phyloP scores from a whole-genome alignment of 2,797 vertebrate genomes.

The Coccyzus lansbergi region DNA sequence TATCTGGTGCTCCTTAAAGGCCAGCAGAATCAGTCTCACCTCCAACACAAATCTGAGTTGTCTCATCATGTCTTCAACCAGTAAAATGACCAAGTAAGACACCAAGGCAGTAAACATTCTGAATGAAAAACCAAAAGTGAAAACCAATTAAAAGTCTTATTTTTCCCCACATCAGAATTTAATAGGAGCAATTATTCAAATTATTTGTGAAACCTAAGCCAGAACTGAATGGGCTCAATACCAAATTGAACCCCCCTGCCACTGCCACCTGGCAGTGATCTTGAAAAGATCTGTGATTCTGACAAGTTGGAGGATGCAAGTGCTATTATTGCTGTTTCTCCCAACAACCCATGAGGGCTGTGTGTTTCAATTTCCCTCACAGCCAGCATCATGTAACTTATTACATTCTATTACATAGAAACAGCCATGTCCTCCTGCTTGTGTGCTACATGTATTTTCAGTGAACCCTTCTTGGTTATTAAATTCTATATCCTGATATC shows the following conservation, averaged over 20 bases:
- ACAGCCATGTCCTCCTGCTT: neutral
- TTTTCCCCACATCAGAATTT: neutral
- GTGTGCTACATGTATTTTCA: neutral
- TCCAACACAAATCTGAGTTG: neutral
- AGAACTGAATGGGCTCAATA: neutral
- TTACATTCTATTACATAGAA: neutral
- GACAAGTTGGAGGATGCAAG: rapidly evolving
- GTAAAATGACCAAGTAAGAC: neutral
- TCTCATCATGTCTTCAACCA: neutral
- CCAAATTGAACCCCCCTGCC: neutral
- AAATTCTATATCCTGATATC: neutral
- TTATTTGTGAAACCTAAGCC: neutral
- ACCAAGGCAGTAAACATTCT: rapidly evolving
- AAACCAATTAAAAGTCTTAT: neutral
- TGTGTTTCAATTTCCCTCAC: neutral
- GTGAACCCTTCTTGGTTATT: neutral
- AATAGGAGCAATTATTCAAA: neutral
- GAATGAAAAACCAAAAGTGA: neutral
- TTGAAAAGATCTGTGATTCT: neutral
- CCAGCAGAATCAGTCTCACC: neutral
- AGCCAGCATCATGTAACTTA: neutral
- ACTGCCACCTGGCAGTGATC: neutral
- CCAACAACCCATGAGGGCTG: neutral
- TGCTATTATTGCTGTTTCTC: neutral
- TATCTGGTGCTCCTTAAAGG: rapidly evolving